Evolutionary conservation across 2,888 invertebrate species (phyloP), one percentile per base, ranked within the genome.

Genomic region (Agrotis ipsilon): DNA sequence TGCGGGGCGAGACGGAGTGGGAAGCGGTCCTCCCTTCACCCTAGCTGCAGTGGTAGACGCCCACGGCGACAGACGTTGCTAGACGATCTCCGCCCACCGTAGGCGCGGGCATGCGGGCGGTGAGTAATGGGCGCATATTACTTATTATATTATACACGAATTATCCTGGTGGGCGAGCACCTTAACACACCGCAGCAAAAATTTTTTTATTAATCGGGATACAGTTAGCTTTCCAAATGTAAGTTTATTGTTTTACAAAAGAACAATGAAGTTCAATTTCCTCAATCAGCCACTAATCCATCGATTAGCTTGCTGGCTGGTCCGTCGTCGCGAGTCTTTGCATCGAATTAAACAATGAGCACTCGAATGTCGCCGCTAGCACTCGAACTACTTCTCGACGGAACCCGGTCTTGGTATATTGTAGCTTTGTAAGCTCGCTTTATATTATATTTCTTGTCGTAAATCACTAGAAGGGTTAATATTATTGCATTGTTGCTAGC

Each of bases 271-370:
- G 16, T 21, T 5, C 16, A n/a, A 51, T n/a, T 46, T 43, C 19
- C 43, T 58, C 46, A 51, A 67, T 54, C 39, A 19, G 19, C 32
- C 32, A 5, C n/a, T 52, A 54, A 80, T 61, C 32, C 21, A 21
- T 48, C 48, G 27, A 64, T 68, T 32, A 59, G 14, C 59, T 32
- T 19, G 11, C 19, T 39, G 13, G n/a, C 24, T 45, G 11, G 43
- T 49, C 43, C n/a, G 11, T 16, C 21, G 49, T 65, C 32, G 2
- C 11, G 32, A 48, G 43, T 65, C 61, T 58, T 80, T 52, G 24
- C 75, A 45, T 61, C 24, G 4, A 54, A 48, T 62, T 27, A 46
- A 45, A 80, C 76, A 81, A 62, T 65, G 19, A 39, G 43, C 54
- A 51, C 21, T 68, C 14, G 24, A 39, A 64, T 46, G n/a, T 65